A percentile compares a stretch with the other conserved stretches of the same genome.
These are phyloP conservation scores for Tetanocera ferruginea DNA, from an alignment of 2,888 invertebrate genomes.

Conservation along the genomic window DNA sequence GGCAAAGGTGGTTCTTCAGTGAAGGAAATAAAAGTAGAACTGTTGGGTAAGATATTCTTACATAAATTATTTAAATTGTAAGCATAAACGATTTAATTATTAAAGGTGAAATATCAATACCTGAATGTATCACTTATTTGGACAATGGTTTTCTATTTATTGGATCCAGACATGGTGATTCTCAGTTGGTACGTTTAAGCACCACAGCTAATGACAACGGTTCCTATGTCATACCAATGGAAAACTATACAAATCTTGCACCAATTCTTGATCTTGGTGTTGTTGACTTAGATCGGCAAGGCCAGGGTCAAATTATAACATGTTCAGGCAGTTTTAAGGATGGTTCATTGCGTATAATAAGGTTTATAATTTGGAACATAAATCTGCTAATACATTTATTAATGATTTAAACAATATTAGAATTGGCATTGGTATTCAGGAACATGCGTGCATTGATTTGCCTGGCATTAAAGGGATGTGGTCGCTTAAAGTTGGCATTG, in stretches of 20 bases:
- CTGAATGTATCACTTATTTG: conserved; percentile 97
- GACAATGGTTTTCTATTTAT: conserved; percentile 98
- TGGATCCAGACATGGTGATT: conserved; percentile 96
- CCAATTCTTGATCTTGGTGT: conserved; percentile 99
- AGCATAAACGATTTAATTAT: conserved; percentile 32
- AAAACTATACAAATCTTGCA: conserved; percentile 96
- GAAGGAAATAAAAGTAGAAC: conserved; percentile 93
- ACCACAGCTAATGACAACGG: conserved; percentile 86
- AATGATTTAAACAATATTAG: conserved; percentile 67
- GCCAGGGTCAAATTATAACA: conserved; percentile 97
- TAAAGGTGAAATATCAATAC: conserved; percentile 88
- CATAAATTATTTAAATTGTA: background rate
- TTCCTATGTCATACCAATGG: conserved; percentile 94
- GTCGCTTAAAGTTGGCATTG: conserved; percentile 85
- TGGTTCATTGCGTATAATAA: conserved; percentile 94
- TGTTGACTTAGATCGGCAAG: conserved; percentile 95
- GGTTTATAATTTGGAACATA: conserved; percentile 50
- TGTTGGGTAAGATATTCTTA: conserved; percentile 75
- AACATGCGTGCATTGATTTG: conserved; percentile 96
- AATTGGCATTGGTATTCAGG: conserved; percentile 99
- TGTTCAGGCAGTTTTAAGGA: conserved; percentile 98
- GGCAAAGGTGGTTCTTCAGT: conserved; percentile 83
- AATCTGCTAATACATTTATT: background rate
- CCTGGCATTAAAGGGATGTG: conserved; percentile 98
- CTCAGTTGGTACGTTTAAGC: conserved; percentile 91